phyloP scores from a whole-genome alignment of 2,888 invertebrate species.

The Andrena praecox region DNA sequence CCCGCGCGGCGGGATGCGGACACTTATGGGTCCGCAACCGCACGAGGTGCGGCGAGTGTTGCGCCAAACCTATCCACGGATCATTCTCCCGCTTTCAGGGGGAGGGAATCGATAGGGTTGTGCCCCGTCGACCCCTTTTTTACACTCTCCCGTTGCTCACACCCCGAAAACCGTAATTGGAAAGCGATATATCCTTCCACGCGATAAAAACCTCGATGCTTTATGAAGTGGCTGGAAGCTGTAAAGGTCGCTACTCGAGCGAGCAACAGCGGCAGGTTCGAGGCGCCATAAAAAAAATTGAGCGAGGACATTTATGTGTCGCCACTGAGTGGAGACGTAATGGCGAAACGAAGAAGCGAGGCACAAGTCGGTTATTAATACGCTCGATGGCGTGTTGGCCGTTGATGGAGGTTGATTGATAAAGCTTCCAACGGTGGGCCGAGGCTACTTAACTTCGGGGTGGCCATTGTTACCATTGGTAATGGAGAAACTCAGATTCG shows the following conservation, averaged over 20 bases:
- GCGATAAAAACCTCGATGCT: conserved; percentile 59
- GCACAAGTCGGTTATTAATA: conserved; percentile 1
- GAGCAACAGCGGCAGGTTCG: conserved; percentile 61
- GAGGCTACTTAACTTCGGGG: not conserved
- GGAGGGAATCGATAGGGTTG: conserved; percentile 67
- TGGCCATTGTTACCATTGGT: not conserved
- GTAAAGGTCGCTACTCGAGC: conserved; percentile 54
- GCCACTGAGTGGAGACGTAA: conserved; percentile 11
- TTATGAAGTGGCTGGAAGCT: conserved; percentile 64
- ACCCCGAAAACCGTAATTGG: conserved; percentile 69
- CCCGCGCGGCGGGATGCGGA: conserved; percentile 59
- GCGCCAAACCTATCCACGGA: conserved; percentile 31
- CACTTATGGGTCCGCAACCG: conserved; percentile 59
- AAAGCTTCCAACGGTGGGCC: not conserved
- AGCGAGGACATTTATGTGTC: conserved; percentile 31
- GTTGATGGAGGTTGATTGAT: not conserved
- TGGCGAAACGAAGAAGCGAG: conserved; percentile 18
- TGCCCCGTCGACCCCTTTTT: conserved; percentile 59
- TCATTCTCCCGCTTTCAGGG: conserved; percentile 31
- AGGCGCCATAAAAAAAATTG: conserved; percentile 44
- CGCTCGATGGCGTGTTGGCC: not conserved
- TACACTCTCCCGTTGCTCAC: conserved; percentile 32
- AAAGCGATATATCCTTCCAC: conserved; percentile 74
- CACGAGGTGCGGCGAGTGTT: conserved; percentile 48
- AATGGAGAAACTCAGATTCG: not conserved